These are phyloP conservation scores for Thera obeliscata DNA, from an alignment of 2,888 invertebrate genomes.

Conservation along the genomic window DNA sequence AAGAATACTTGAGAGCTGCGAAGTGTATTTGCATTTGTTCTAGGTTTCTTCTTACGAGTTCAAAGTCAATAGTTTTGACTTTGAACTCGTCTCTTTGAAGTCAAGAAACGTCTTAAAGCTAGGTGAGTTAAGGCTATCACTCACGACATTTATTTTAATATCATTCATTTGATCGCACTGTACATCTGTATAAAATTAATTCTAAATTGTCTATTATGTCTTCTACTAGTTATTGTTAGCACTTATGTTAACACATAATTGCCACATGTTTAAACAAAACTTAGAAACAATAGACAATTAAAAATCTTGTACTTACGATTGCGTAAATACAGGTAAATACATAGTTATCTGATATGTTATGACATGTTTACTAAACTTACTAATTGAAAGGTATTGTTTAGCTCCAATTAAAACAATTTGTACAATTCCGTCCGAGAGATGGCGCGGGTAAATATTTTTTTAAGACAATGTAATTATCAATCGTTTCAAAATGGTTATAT, in stretches of 20 bases:
- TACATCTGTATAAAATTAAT: background rate
- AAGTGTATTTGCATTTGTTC: too few relatives aligned
- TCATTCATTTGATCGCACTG: background rate
- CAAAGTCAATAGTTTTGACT: too few relatives aligned
- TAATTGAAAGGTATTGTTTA: conserved; percentile 48
- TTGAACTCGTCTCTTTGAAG: too few relatives aligned
- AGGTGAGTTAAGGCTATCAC: too few relatives aligned
- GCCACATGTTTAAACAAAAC: conserved; percentile 12
- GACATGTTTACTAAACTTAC: conserved; percentile 33
- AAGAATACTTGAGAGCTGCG: too few relatives aligned
- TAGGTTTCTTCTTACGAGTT: too few relatives aligned
- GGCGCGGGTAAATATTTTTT: conserved; percentile 32
- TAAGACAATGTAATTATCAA: conserved; percentile 42
- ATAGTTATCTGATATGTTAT: conserved; percentile 31
- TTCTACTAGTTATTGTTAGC: background rate
- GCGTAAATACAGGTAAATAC: conserved; percentile 47
- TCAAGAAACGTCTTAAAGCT: too few relatives aligned
- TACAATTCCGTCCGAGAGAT: conserved; percentile 10
- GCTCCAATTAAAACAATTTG: conserved; percentile 24
- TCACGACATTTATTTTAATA: too few relatives aligned
- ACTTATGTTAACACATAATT: background rate
- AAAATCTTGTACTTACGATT: conserved; percentile 33
- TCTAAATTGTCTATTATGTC: background rate
- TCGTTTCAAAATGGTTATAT: conserved; percentile 23
- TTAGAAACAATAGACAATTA: conserved; percentile 51